Conservation (phyloP, 1,140 invertebrate genomes). For the Akabosia matsudoensis region DNA sequence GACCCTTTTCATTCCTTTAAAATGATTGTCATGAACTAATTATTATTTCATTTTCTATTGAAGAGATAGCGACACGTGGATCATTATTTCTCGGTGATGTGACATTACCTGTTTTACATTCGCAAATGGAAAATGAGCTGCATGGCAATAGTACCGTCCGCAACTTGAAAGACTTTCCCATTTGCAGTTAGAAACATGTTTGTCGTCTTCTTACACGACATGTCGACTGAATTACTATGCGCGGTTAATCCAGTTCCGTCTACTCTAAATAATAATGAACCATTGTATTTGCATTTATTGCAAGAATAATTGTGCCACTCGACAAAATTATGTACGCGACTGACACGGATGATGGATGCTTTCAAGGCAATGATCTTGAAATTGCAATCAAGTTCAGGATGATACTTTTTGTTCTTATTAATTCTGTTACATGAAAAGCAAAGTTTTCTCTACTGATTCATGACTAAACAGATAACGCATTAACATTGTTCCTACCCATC, state of each 20-base stretch:
- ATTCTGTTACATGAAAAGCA: neutral
- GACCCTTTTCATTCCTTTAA: neutral
- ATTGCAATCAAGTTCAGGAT: neutral
- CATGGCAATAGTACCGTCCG: too few species aligned
- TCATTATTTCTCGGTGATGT: neutral
- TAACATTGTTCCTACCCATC: too few species aligned
- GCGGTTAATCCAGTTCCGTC: neutral
- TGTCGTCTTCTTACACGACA: neutral
- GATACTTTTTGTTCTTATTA: neutral
- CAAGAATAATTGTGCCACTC: neutral
- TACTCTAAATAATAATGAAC: neutral
- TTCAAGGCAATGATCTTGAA: conserved; percentile 13
- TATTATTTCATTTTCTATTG: neutral
- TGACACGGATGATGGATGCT: too few species aligned
- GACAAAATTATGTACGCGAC: neutral
- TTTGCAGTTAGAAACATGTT: neutral
- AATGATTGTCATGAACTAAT: conserved; percentile 10
- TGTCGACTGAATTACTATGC: neutral
- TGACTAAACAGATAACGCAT: neutral
- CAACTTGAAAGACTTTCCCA: neutral
- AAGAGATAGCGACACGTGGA: neutral
- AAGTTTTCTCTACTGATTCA: neutral
- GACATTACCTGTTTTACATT: neutral
- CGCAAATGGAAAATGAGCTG: too few species aligned
- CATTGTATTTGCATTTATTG: neutral